Conservation (phyloP, 1,140 invertebrate species). For the Zaprionus taronus region DNA sequence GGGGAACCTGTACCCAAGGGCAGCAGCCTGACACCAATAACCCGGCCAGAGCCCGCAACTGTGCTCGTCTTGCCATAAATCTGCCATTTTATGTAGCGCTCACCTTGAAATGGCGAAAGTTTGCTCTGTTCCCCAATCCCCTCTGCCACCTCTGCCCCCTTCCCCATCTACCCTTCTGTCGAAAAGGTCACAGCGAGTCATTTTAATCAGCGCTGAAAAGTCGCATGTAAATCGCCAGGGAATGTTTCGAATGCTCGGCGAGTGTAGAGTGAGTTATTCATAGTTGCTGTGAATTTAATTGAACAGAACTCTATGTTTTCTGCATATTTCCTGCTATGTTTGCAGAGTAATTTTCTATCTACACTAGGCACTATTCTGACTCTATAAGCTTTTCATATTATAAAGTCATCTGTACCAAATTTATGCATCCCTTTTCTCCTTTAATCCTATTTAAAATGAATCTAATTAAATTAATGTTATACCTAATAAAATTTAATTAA, state of each 20-base stretch:
- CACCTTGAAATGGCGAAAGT: constrained; percentile 32
- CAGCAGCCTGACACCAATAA: constrained; percentile 43
- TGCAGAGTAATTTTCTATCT: background rate
- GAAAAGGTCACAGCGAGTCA: constrained; percentile 25
- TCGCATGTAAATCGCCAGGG: background rate
- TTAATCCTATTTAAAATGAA: background rate
- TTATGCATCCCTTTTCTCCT: background rate
- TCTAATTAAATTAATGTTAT: background rate
- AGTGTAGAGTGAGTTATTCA: background rate
- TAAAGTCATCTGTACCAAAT: background rate
- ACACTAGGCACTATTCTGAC: too few species aligned
- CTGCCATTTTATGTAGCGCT: constrained; percentile 54
- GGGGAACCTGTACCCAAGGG: constrained; percentile 16
- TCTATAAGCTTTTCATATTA: background rate
- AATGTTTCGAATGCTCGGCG: background rate
- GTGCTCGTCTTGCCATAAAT: constrained; percentile 49
- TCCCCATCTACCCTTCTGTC: background rate
- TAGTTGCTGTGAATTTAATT: background rate
- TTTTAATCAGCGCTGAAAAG: constrained; percentile 19
- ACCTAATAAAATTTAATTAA: background rate
- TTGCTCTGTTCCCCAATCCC: background rate
- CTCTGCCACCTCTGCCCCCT: background rate
- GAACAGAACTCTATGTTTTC: background rate
- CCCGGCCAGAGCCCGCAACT: background rate
- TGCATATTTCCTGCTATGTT: too few species aligned